Base-by-base conservation (phyloP, 53 echinoderm and acorn worm species). In the Antedon mediterranea region DNA sequence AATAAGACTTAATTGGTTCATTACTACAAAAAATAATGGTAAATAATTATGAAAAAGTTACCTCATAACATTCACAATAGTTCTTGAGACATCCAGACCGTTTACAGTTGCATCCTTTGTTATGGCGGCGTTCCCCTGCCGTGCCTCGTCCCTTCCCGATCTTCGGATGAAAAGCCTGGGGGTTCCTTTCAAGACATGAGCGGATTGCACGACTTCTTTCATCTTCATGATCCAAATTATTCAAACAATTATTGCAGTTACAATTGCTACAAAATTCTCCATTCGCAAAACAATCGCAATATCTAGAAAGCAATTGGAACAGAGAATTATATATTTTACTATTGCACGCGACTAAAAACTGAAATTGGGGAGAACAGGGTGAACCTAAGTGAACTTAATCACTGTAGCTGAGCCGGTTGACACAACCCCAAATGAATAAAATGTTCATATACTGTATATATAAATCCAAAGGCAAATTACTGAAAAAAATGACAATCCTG, bases 1-100 rank as follows among this genome's bases (percentile, higher is more conserved):
- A n/a, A n/a, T n/a, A n/a, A n/a, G n/a, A n/a, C n/a, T n/a, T n/a
- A n/a, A n/a, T n/a, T n/a, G n/a, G n/a, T n/a, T n/a, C n/a, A n/a
- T n/a, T n/a, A n/a, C n/a, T n/a, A n/a, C n/a, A n/a, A n/a, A n/a
- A n/a, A n/a, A n/a, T n/a, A n/a, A n/a, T n/a, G n/a, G n/a, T n/a
- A n/a, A n/a, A n/a, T n/a, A n/a, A n/a, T n/a, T n/a, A n/a, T n/a
- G n/a, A n/a, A n/a, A n/a, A n/a, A n/a, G n/a, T n/a, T 72, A 92
- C 97, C 97, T 97, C 92, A 78, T 95, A 97, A 78, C 97, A 97
- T 85, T 97, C 97, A 74, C 97, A 97, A 72, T 97, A 97, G 80
- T 97, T 97, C 85, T 97, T 97, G 32, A 97, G 86, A 43, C 97
- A 97, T 3, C 97, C 97, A 9, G 97, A 97, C 30, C 92, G 78